A percentile compares a stretch with the other conserved stretches of the same genome.
phyloP scores from a whole-genome alignment of 2,888 invertebrate genomes.

The Gasteruption jaculator region DNA sequence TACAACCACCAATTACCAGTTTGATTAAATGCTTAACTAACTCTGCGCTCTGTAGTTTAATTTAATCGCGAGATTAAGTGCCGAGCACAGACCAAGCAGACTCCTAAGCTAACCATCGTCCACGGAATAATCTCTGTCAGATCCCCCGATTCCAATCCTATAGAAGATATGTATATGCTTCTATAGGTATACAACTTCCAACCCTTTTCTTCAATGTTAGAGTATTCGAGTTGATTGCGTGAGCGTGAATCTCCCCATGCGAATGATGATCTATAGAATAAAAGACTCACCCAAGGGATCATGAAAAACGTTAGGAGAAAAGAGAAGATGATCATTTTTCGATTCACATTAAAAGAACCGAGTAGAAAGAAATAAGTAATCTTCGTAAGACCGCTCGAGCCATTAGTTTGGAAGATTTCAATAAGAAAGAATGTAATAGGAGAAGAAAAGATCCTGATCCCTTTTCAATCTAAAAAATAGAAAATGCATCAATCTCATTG shows the following conservation, averaged over 20 bases:
- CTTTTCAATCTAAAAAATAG: no score
- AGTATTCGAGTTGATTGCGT: slow-evolving; percentile 37
- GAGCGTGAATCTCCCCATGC: slow-evolving; percentile 34
- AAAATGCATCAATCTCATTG: no score
- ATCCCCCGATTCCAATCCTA: slow-evolving; percentile 32
- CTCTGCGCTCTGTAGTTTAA: slow-evolving; percentile 48
- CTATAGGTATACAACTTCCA: background rate
- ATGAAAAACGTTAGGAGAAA: no score
- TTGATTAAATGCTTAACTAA: slow-evolving; percentile 51
- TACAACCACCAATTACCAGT: slow-evolving; percentile 49
- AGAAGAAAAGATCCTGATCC: no score
- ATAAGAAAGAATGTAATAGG: no score
- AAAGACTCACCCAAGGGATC: no score
- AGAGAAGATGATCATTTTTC: slow-evolving; percentile 31
- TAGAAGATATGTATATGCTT: background rate
- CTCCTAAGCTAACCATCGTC: slow-evolving; percentile 32
- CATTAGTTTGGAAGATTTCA: no score
- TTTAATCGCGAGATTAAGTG: slow-evolving; percentile 49
- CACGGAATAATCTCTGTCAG: slow-evolving; percentile 34
- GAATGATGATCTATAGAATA: slow-evolving; percentile 38
- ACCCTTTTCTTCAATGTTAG: slow-evolving; percentile 11
- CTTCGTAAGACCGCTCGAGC: no score
- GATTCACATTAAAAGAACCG: slow-evolving; percentile 25
- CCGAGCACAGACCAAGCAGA: slow-evolving; percentile 31
- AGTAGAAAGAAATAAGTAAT: no score